Evolutionary conservation across 2,797 vertebrate genomes (phyloP).

Genomic region (Distichodus sexfasciatus): DNA sequence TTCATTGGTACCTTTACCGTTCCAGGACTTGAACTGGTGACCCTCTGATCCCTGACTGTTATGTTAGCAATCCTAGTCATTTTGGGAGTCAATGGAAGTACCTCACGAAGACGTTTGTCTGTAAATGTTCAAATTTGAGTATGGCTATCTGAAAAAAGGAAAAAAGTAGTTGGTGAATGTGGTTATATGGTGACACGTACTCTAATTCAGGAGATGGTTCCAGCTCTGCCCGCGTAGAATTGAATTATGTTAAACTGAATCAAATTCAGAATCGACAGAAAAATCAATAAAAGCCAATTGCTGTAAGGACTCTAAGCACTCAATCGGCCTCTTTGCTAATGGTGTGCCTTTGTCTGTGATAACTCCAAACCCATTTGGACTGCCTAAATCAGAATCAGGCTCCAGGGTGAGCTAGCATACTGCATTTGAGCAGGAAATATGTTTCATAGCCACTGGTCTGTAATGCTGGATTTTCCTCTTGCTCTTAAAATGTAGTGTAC

Average conservation of each 20-base stretch:
- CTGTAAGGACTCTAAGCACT: conserved; percentile 10
- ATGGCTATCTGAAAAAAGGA: too few relatives aligned
- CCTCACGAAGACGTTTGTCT: too few relatives aligned
- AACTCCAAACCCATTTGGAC: neutral
- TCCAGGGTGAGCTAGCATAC: neutral
- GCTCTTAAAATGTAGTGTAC: too few relatives aligned
- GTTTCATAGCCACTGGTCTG: neutral
- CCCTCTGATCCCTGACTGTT: too few relatives aligned
- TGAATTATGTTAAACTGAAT: conserved; percentile 2
- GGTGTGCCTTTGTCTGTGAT: neutral
- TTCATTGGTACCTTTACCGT: too few relatives aligned
- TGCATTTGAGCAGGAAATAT: neutral
- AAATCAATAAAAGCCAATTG: conserved; percentile 3
- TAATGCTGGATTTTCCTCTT: neutral
- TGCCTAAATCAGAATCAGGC: neutral
- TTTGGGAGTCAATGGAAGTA: too few relatives aligned
- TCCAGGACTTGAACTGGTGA: too few relatives aligned
- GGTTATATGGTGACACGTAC: neutral
- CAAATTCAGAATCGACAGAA: neutral
- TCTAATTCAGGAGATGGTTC: neutral
- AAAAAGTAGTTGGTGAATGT: too few relatives aligned
- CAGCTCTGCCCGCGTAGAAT: neutral
- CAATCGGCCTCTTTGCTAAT: neutral
- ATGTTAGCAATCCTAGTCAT: too few relatives aligned
- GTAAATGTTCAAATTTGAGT: too few relatives aligned